phyloP scores from a whole-genome alignment of 1,140 invertebrate genomes.

The Trypoxylus dichotomus region DNA sequence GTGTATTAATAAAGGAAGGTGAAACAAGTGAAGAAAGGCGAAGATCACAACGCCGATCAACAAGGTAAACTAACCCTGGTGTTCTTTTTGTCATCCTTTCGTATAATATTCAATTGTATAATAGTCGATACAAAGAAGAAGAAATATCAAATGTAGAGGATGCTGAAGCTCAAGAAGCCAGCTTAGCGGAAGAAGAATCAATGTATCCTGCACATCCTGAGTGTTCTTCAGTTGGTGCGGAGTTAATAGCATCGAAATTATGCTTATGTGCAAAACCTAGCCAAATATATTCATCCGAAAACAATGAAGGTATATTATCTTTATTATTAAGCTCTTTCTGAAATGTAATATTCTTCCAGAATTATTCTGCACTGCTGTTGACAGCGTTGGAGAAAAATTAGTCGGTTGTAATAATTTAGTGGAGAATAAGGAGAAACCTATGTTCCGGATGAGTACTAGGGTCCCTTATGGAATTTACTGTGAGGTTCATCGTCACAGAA shows the following conservation, averaged over 20 bases:
- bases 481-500: constrained; percentile 73
- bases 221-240: constrained; percentile 32
- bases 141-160: constrained; percentile 24
- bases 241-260: constrained; percentile 38
- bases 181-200: constrained; percentile 30
- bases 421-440: constrained; percentile 44
- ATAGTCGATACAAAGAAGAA: constrained; percentile 20
- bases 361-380: constrained; percentile 46
- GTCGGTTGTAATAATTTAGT: constrained; percentile 49
- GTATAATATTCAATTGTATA: background rate
- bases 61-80: constrained; percentile 32
- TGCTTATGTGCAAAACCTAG: constrained; percentile 42
- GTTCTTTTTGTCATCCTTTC: background rate
- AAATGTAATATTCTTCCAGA: constrained; percentile 10
- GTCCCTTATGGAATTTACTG: constrained; percentile 86
- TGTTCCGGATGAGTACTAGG: constrained; percentile 75
- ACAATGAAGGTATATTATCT: constrained; percentile 17
- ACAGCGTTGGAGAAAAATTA: constrained; percentile 45
- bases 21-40: constrained; percentile 23
- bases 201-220: constrained; percentile 35
- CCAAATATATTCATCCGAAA: constrained; percentile 32
- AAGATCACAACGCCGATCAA: constrained; percentile 38
- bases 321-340: background rate
- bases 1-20: constrained; percentile 11
- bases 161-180: constrained; percentile 6